Base-by-base conservation (phyloP, 2,113 vertebrate genomes). In the Rhinolophus sinicus region DNA sequence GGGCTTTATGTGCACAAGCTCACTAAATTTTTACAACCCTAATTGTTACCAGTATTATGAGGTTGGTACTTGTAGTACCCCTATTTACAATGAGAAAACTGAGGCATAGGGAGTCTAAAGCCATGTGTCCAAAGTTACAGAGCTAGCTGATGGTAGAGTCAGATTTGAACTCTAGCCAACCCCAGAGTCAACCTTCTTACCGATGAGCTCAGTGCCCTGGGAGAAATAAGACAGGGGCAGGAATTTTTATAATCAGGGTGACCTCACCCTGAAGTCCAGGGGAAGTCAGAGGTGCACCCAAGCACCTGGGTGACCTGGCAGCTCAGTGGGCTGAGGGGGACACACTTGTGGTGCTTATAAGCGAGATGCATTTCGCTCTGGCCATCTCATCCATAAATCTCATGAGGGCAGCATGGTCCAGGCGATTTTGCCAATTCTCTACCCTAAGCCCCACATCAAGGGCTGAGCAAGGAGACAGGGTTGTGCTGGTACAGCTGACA, bases 291-390 rank as follows among this genome's bases (percentile, higher is more conserved):
- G 33, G 28, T 60, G 22, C 3, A 6, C 3, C 35, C 50, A n/a
- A 89, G n/a, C 8, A 6, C 18, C 6, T 1, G 76, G 8, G 14
- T 7, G 28, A 44, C 58, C 15, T 15, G 67, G 15, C 33, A 28
- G 8, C 73, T 38, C 2, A 0, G 11, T 18, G 10, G 21, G 2
- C 4, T 44, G 40, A 0, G 15, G 2, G 14, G 50, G 38, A 40
- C 67, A 47, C 22, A 30, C 8, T 26, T 26, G 18, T n/a, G 60
- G 38, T 12, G 14, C 60, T 87, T 21, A 0, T 30, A 21, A 15
- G 21, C 22, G 65, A 58, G 56, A 7, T 15, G 3, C 5, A 19
- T 6, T 30, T 40, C 6, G 24, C 54, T 35, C 26, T 33, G 18
- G 18, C 33, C 33, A 3, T 30, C 54, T 82, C 52, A 3, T 35